A percentile compares a stretch with the other conserved stretches of the same genome.
These are phyloP conservation scores for Cricetomys ansorgei DNA, from an alignment of 2,113 vertebrate genomes.

Conservation along the genomic window DNA sequence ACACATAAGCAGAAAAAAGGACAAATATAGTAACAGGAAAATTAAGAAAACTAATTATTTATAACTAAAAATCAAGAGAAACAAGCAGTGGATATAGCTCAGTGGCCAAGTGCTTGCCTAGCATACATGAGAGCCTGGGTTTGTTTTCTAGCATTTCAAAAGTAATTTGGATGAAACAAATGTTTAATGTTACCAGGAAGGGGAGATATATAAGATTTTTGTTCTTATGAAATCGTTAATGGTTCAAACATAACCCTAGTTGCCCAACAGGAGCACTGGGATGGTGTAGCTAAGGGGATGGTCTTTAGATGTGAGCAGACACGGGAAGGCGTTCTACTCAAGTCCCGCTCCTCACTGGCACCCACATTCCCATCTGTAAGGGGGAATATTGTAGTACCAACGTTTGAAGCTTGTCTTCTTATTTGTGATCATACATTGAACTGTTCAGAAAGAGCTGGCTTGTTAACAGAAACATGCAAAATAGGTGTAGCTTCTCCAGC, in stretches of 20 bases:
- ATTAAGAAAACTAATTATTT: not conserved
- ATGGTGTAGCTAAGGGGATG: not conserved
- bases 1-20: not conserved
- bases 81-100: not conserved
- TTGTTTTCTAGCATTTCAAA: not conserved
- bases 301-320: not conserved
- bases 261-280: not conserved
- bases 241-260: not conserved
- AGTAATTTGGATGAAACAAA: not conserved
- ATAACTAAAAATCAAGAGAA: not conserved
- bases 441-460: not conserved
- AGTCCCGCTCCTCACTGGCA: not conserved
- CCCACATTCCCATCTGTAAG: not conserved
- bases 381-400: not conserved
- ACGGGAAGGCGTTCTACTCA: not conserved
- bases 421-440: not conserved
- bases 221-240: not conserved
- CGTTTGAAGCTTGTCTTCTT: not conserved
- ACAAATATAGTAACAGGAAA: not conserved
- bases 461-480: not conserved
- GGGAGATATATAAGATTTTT: not conserved
- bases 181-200: not conserved
- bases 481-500: not conserved
- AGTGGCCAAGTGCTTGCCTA: not conserved
- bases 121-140: fast-evolving